These are phyloP conservation scores for Acrocephalus scirpaceus DNA, from an alignment of 2,797 vertebrate genomes.

Conservation along the genomic window DNA sequence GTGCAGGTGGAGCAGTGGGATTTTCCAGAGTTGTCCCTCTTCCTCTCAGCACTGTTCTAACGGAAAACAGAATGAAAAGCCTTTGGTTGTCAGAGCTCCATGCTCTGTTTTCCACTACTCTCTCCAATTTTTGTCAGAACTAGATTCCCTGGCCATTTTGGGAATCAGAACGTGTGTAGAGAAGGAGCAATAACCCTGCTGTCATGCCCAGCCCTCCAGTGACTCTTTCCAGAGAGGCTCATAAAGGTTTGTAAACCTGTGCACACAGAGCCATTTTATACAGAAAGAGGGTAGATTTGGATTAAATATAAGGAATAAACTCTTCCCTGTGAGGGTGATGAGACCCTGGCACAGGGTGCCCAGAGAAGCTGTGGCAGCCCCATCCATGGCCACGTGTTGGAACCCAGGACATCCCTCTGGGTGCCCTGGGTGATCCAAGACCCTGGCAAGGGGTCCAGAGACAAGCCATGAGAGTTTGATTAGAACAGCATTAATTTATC, in stretches of 20 bases:
- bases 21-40: neutral
- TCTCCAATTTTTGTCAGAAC: neutral
- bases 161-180: neutral
- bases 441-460: no score
- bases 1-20: fast-evolving
- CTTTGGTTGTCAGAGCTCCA: neutral
- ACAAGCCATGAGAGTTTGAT: no score
- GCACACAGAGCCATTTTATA: fast-evolving
- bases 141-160: neutral
- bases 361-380: neutral
- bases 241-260: fast-evolving
- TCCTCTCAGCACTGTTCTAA: neutral
- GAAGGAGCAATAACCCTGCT: neutral
- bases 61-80: neutral
- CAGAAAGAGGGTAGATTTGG: neutral
- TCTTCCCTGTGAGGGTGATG: neutral
- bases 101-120: neutral
- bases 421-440: no score
- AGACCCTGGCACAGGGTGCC: neutral
- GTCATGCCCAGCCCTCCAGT: fast-evolving
- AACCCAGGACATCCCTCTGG: no score
- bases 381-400: neutral
- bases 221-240: neutral
- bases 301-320: neutral
- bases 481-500: no score